Evolutionary conservation across 2,888 invertebrate species (phyloP).

Genomic region (Unio pictorum): DNA sequence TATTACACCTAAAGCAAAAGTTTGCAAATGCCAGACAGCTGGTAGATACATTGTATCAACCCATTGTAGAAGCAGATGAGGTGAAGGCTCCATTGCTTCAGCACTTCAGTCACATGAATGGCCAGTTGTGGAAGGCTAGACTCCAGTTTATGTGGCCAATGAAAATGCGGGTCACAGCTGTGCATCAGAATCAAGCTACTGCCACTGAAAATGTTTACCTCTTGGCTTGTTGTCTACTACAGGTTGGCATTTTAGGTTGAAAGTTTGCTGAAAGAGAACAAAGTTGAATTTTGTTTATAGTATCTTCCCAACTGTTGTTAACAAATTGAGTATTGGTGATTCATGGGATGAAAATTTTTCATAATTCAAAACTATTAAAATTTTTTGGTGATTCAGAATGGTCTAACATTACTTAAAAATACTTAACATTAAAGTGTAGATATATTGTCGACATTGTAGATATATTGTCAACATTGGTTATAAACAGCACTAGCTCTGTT

Average conservation of each 20-base stretch:
- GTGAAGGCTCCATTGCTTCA: constrained; percentile 12
- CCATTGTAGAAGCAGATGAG: constrained; percentile 18
- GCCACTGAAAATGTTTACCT: constrained; percentile 35
- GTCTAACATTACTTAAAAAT: no score
- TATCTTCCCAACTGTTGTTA: no score
- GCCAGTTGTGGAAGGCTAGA: constrained; percentile 19
- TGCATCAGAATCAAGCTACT: constrained; percentile 13
- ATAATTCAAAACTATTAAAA: no score
- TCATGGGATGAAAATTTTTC: no score
- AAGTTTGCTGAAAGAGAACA: neutral
- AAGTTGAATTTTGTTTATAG: no score
- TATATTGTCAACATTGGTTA: no score
- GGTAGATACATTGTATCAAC: constrained; percentile 27
- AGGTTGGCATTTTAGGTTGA: constrained; percentile 16
- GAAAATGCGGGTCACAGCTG: constrained; percentile 19
- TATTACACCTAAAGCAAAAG: constrained; percentile 8
- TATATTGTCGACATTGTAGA: no score
- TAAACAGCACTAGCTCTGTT: no score
- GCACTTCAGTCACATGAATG: constrained; percentile 7
- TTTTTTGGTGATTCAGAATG: no score
- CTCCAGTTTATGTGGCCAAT: constrained; percentile 35
- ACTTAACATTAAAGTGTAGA: no score
- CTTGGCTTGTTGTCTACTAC: constrained; percentile 31
- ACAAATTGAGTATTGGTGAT: no score
- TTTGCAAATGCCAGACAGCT: constrained; percentile 28